Conservation (phyloP, 2,888 invertebrate species). For the Heliconius charithonia region DNA sequence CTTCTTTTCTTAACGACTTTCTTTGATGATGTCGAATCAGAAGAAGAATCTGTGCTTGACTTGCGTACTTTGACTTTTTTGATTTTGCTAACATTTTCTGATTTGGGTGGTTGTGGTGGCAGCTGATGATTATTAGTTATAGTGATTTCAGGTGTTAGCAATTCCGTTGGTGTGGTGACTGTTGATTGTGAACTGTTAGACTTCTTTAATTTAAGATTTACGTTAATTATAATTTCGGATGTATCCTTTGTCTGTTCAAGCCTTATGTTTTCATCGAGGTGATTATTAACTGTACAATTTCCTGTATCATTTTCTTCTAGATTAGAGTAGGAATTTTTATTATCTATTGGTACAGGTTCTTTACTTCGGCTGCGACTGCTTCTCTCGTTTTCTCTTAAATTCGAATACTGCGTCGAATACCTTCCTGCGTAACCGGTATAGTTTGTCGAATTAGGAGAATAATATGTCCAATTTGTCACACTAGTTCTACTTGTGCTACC, state of each 20-base stretch:
- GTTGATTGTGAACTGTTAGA: slow-evolving; percentile 62
- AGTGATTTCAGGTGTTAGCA: slow-evolving; percentile 73
- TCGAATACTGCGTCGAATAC: slow-evolving; percentile 77
- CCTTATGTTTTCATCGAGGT: slow-evolving; percentile 55
- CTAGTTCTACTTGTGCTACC: slow-evolving; percentile 83
- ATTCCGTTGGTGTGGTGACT: slow-evolving; percentile 58
- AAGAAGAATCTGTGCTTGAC: slow-evolving; percentile 70
- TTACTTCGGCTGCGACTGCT: slow-evolving; percentile 71
- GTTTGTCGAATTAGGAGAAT: slow-evolving; percentile 73
- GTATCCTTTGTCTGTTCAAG: slow-evolving; percentile 74
- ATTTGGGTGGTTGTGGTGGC: slow-evolving; percentile 80
- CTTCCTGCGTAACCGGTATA: slow-evolving; percentile 79
- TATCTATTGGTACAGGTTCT: slow-evolving; percentile 66
- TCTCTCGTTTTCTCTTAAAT: slow-evolving; percentile 69
- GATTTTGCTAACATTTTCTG: slow-evolving; percentile 63
- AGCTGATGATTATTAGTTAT: slow-evolving; percentile 75
- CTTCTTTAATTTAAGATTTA: slow-evolving; percentile 75
- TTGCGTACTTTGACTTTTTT: slow-evolving; percentile 74
- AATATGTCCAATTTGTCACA: slow-evolving; percentile 86
- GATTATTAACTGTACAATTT: slow-evolving; percentile 50
- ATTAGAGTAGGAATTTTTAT: slow-evolving; percentile 49
- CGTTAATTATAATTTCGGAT: slow-evolving; percentile 75
- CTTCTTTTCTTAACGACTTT: slow-evolving; percentile 73
- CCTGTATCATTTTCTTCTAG: slow-evolving; percentile 58
- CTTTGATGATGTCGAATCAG: slow-evolving; percentile 70